Evolutionary conservation across 2,888 invertebrate genomes (phyloP).

Genomic region (Branchinecta sandiegonensis): DNA sequence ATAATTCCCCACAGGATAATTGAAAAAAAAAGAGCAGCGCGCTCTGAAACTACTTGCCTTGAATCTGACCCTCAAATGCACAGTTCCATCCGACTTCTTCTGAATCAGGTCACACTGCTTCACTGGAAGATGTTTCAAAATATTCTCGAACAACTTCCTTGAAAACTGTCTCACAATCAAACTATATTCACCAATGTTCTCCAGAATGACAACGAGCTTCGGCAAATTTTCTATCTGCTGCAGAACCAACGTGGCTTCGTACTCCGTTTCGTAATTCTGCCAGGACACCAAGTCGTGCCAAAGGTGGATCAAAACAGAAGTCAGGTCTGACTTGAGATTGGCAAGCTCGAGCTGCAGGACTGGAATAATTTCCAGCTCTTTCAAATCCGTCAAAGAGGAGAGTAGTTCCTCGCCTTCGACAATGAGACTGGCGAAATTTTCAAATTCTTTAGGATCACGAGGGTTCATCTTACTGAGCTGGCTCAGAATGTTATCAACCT

Average conservation of each 20-base stretch:
- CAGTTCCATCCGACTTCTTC: neutral
- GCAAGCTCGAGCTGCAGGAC: neutral
- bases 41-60: neutral
- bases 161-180: neutral
- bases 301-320: neutral
- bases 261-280: neutral
- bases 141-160: neutral
- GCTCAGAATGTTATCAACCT: neutral
- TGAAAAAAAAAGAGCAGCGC: no score
- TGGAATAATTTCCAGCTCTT: neutral
- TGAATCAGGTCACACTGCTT: neutral
- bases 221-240: neutral
- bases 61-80: neutral
- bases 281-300: neutral
- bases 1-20: no score
- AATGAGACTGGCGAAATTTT: neutral
- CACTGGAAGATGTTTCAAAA: neutral
- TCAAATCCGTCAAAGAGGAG: neutral
- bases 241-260: neutral
- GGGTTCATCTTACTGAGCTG: neutral
- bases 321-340: constrained; percentile 1
- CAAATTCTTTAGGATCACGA: neutral
- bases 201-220: neutral
- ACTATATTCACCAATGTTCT: constrained; percentile 8
- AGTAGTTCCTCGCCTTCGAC: neutral